phyloP scores from a whole-genome alignment of 1,140 invertebrate species.

The Drosophila ironensis region DNA sequence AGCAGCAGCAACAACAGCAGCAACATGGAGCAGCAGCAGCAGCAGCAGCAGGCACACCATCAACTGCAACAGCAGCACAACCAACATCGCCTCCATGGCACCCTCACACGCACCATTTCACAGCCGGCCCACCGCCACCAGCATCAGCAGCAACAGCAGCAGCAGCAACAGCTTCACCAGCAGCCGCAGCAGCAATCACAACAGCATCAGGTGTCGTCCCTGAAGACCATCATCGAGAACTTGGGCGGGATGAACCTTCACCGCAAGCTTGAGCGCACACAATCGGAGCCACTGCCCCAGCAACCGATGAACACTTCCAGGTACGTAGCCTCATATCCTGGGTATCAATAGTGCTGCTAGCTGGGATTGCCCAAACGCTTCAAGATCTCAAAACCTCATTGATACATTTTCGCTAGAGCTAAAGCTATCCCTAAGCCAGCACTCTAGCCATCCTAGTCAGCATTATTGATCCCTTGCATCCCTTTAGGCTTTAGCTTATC shows the following conservation, averaged over 20 bases:
- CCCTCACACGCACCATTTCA: slow-evolving; percentile 71
- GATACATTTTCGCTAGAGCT: no score
- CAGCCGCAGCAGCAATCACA: slow-evolving; percentile 47
- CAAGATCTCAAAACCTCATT: no score
- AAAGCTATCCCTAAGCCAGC: no score
- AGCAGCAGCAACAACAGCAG: no score
- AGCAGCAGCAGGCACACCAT: slow-evolving; percentile 15
- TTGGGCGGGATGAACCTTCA: slow-evolving; percentile 83
- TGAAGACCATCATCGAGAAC: slow-evolving; percentile 82
- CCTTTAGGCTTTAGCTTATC: no score
- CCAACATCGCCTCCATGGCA: slow-evolving; percentile 57
- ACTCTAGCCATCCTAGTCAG: no score
- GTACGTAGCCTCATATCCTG: no score
- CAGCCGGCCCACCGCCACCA: slow-evolving; percentile 64
- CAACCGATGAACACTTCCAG: slow-evolving; percentile 81
- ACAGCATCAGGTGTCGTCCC: slow-evolving; percentile 37
- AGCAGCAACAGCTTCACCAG: slow-evolving; percentile 30
- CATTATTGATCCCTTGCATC: no score
- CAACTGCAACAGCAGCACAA: not conserved
- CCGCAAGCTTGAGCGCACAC: slow-evolving; percentile 90
- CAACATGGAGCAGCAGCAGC: slow-evolving; percentile 43
- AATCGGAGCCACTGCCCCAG: slow-evolving; percentile 87
- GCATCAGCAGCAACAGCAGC: slow-evolving; percentile 19
- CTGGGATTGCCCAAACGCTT: no score
- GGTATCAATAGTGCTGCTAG: no score